Evolutionary conservation across 2,888 invertebrate genomes (phyloP).

Genomic region (Cheilosia scutellata): DNA sequence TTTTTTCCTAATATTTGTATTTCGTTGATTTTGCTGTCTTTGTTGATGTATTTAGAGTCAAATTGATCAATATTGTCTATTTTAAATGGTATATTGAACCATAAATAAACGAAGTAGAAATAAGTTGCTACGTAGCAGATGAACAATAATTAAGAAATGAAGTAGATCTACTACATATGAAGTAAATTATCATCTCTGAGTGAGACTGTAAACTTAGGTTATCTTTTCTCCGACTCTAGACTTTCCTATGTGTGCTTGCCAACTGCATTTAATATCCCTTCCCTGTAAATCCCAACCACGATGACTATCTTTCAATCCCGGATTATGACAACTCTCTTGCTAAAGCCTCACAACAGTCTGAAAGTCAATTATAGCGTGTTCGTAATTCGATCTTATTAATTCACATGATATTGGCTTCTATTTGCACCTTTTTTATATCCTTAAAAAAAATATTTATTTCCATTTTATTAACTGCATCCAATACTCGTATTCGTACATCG

Average conservation of each 20-base stretch:
- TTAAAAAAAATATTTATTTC: background rate
- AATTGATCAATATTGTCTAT: too few relatives aligned
- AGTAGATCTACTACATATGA: too few relatives aligned
- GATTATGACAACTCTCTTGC: background rate
- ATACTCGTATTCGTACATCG: background rate
- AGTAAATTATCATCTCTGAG: too few relatives aligned
- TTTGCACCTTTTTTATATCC: background rate
- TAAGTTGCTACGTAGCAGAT: too few relatives aligned
- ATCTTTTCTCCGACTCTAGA: background rate
- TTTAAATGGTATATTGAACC: too few relatives aligned
- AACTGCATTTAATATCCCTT: background rate
- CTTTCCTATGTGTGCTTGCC: background rate
- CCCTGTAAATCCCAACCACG: too few relatives aligned
- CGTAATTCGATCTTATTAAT: background rate
- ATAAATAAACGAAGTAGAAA: too few relatives aligned
- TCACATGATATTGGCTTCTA: background rate
- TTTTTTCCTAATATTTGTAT: too few relatives aligned
- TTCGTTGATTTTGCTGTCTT: too few relatives aligned
- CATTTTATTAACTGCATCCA: background rate
- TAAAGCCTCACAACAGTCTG: background rate
- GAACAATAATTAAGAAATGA: too few relatives aligned
- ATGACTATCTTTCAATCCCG: background rate
- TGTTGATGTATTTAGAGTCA: too few relatives aligned
- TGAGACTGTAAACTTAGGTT: too few relatives aligned
- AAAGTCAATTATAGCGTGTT: background rate